Base-by-base conservation (phyloP, 2,113 vertebrate genomes). In the Eira barbara region DNA sequence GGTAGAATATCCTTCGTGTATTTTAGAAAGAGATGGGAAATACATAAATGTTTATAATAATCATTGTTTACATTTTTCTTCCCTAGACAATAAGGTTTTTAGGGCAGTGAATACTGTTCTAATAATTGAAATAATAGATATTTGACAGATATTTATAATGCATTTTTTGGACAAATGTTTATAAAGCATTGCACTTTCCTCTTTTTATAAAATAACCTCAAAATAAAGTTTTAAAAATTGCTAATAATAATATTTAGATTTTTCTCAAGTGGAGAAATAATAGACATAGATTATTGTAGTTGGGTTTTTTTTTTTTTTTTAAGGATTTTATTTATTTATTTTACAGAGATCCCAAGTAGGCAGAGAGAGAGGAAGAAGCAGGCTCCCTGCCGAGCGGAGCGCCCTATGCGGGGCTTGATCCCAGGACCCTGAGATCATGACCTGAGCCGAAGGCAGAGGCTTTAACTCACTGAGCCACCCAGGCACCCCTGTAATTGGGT, bases 91-190 rank as follows among this genome's bases (percentile, higher is more conserved):
- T 59, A 88, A 76, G 11, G 20, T 82, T 87, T 97, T 91, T 71
- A 61, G 73, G 47, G 6, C 14, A 94, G 27, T 65, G 20, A 34
- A 81, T 52, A 82, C 6, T 59, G n/a, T 93, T 96, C 42, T 97
- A 73, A 71, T 18, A 67, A 84, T 84, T 76, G 76, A 55, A 42
- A 34, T 74, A 73, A 74, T 91, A 27, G 7, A n/a, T 89, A 93
- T 97, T 95, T 95, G 42, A n/a, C 80, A 91, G 91, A 71, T 87
- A 36, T 94, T 88, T 81, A 49, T 89, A 69, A 80, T 90, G 3
- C 57, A 42, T 6, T 36, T 81, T 94, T 97, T 94, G 92, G 45
- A 36, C 81, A 93, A 92, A 79, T 90, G 49, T 94, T 89, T 82
- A 45, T 87, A 76, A 83, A 94, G 2, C 59, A 39, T 92, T 96